Evolutionary conservation across 2,113 vertebrate species (phyloP).

Genomic region (Leptobrachium ailaonicum): DNA sequence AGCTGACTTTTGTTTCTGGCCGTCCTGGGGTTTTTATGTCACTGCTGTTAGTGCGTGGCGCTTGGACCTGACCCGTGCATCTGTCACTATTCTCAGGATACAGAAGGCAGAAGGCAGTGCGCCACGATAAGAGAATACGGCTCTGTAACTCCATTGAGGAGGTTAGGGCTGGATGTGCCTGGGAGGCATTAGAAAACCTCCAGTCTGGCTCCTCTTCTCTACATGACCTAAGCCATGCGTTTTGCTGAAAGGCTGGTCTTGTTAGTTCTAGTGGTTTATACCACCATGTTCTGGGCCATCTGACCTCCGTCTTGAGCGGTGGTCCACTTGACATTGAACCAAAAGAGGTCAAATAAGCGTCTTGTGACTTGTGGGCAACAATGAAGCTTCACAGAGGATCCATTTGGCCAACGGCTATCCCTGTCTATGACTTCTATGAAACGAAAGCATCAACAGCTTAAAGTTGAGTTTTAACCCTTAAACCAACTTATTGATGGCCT

Average conservation of each 20-base stretch:
- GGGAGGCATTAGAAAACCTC: not conserved
- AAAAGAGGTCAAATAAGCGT: no score
- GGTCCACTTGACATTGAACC: no score
- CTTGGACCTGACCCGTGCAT: conserved; percentile 57
- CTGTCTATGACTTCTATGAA: no score
- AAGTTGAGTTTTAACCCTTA: no score
- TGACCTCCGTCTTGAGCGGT: no score
- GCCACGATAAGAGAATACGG: conserved; percentile 48
- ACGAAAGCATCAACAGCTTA: no score
- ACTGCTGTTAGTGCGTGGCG: not conserved
- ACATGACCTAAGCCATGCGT: not conserved
- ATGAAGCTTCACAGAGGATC: no score
- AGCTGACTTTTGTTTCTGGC: conserved; percentile 53
- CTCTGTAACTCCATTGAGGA: conserved; percentile 39
- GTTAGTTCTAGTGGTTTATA: not conserved
- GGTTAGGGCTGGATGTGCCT: conserved; percentile 6
- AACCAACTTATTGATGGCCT: no score
- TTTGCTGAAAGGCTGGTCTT: not conserved
- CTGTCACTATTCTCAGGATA: conserved; percentile 50
- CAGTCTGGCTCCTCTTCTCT: not conserved
- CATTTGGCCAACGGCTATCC: no score
- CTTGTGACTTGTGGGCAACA: no score
- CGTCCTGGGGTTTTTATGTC: not conserved
- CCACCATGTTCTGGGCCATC: not conserved
- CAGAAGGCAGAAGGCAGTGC: conserved; percentile 51